phyloP scores from a whole-genome alignment of 2,113 vertebrate genomes.

The Panthera leo region DNA sequence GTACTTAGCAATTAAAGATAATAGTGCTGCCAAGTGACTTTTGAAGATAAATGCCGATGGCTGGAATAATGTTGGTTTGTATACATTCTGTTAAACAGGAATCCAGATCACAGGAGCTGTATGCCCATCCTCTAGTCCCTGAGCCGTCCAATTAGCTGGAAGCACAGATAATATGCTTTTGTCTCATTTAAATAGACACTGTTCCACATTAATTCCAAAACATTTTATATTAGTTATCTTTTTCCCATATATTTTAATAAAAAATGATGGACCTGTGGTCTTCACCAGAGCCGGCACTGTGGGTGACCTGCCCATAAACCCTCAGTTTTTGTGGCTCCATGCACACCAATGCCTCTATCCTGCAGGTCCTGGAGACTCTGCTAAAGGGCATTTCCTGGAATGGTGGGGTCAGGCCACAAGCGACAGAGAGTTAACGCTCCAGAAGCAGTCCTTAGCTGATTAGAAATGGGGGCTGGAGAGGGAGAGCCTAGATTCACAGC shows the following conservation, averaged over 20 bases:
- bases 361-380: not conserved
- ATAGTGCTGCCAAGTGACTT: slow-evolving; percentile 42
- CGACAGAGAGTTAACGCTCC: not conserved
- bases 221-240: not conserved
- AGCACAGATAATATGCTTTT: not conserved
- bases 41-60: not conserved
- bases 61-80: not conserved
- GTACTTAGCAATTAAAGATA: slow-evolving; percentile 49
- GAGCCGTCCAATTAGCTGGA: not conserved
- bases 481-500: too few species aligned
- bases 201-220: not conserved
- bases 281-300: not conserved
- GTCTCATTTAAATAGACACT: not conserved
- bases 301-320: not conserved
- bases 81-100: slow-evolving; percentile 26
- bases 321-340: not conserved
- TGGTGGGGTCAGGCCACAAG: not conserved
- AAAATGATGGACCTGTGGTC: not conserved
- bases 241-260: not conserved
- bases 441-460: not conserved
- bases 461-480: not conserved
- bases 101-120: not conserved
- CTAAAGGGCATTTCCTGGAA: not conserved
- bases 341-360: not conserved
- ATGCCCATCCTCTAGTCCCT: not conserved